Base-by-base conservation (phyloP, 2,797 vertebrate species). In the Eulemur rubriventer region DNA sequence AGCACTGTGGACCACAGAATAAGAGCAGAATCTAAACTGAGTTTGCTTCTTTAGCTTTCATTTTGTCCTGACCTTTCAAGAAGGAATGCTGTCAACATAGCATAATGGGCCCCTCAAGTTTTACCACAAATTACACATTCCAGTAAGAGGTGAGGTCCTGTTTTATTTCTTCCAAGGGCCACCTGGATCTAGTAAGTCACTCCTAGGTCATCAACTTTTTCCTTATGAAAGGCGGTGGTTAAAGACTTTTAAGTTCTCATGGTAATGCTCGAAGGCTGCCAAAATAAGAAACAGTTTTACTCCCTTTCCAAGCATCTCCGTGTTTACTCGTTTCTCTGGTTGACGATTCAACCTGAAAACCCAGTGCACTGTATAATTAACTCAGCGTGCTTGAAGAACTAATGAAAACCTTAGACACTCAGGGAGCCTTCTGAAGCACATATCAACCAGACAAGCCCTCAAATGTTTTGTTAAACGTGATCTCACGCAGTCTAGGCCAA, bases 41-140 rank as follows among this genome's bases (percentile, higher is more conserved):
- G 2, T 75, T 82, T 89, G 69, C 73, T 22, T 67, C 75, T 10
- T 82, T 33, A 78, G 18, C 48, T 75, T 90, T 97, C 89, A 59
- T 85, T 97, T 85, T 30, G 17, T 48, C 94, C 81, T 84, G 97
- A 94, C 73, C 83, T 97, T 97, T 96, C 55, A 20, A 1, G n/a
- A 89, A 76, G 96, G 95, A 97, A 96, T 91, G 95, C 90, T 98
- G 96, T 95, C 86, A 93, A 96, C 89, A 89, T 78, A 97, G 6
- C 96, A 93, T 94, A 94, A 96, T 46, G 97, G 63, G 57, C 57
- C 95, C 59, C 26, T 96, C 94, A 63, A 96, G 94, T 94, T 86
- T 95, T 82, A 89, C 97, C 93, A 89, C 96, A 97, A 97, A 98
- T 90, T 94, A 93, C 80, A 96, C 90, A 97, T 98, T 98, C 97